Conservation (phyloP, 2,888 invertebrate genomes). For the Tigriopus californicus region DNA sequence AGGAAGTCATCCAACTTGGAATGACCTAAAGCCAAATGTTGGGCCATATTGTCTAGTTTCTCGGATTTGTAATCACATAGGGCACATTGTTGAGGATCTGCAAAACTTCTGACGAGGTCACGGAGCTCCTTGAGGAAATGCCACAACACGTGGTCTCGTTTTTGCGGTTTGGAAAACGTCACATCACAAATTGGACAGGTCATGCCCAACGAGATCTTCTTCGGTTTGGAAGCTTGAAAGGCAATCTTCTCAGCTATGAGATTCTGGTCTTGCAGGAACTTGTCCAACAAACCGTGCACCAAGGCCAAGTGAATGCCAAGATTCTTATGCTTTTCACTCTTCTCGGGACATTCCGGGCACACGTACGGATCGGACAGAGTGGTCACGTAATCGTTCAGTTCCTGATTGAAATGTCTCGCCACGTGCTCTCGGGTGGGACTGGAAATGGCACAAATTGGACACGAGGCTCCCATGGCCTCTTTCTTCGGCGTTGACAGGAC, state of each 20-base stretch:
- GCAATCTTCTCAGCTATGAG: neutral
- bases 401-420: neutral
- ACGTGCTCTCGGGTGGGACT: neutral
- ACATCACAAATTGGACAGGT: neutral
- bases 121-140: neutral
- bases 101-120: neutral
- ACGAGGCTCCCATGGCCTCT: neutral
- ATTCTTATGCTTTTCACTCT: neutral
- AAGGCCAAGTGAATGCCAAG: neutral
- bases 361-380: neutral
- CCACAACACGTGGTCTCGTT: neutral
- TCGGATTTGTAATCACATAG: neutral
- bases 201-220: neutral
- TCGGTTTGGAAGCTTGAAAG: neutral
- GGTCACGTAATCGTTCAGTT: neutral
- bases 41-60: neutral
- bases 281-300: neutral
- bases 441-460: neutral
- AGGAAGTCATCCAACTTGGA: neutral
- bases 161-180: neutral
- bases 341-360: neutral
- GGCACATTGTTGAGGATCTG: neutral
- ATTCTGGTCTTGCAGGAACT: neutral
- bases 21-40: neutral
- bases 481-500: neutral